Evolutionary conservation across 2,113 vertebrate species (phyloP).

Genomic region (Semnornis frantzii): DNA sequence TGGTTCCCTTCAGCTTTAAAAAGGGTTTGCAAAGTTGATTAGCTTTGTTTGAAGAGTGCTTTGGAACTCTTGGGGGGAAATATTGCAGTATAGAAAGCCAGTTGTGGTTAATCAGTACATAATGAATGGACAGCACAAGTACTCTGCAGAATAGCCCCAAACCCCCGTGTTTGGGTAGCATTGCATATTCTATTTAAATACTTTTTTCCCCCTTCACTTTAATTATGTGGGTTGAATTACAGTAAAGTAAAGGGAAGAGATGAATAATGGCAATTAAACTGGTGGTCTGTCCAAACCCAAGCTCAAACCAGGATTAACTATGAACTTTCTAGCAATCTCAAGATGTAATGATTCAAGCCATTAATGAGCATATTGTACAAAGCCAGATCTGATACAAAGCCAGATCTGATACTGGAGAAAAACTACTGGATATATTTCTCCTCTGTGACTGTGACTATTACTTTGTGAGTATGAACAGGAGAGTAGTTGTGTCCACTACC

Average conservation of each 20-base stretch:
- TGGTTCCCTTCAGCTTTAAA: background rate
- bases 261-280: background rate
- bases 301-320: background rate
- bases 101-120: background rate
- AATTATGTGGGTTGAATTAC: slow-evolving; percentile 4
- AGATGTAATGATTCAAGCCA: background rate
- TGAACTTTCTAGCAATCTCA: background rate
- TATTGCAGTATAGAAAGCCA: background rate
- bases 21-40: background rate
- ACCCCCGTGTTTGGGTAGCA: background rate
- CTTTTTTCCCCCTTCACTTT: background rate
- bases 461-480: background rate
- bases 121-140: background rate
- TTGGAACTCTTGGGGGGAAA: background rate
- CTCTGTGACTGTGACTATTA: background rate
- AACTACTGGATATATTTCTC: background rate
- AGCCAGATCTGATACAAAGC: background rate
- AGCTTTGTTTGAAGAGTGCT: background rate
- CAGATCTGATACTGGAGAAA: background rate
- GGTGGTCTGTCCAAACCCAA: background rate
- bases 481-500: background rate
- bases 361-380: background rate
- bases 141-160: background rate
- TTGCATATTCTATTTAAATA: background rate
- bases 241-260: background rate